Conservation (phyloP, 2,888 invertebrate species). For the Eristalis intricaria region DNA sequence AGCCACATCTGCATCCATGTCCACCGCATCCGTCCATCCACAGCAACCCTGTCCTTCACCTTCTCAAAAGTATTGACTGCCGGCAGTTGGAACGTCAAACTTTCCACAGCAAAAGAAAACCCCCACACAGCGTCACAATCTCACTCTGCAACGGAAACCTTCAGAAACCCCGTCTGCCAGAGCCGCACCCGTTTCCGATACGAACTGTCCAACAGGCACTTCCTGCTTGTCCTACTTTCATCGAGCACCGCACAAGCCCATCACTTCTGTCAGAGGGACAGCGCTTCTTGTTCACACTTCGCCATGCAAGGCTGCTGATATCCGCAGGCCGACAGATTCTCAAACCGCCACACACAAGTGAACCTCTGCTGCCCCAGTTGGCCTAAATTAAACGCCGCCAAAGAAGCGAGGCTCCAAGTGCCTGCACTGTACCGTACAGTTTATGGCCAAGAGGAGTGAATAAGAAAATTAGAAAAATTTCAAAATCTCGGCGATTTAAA, state of each 20-base stretch:
- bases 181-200: background rate
- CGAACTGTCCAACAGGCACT: background rate
- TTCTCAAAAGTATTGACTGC: background rate
- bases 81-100: background rate
- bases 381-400: background rate
- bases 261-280: background rate
- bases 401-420: background rate
- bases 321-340: background rate
- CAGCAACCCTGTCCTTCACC: background rate
- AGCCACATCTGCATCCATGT: too few species aligned
- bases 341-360: background rate
- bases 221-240: background rate
- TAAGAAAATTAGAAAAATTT: conserved; percentile 30
- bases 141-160: background rate
- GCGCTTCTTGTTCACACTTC: background rate
- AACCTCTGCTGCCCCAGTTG: background rate
- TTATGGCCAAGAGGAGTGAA: background rate
- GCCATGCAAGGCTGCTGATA: background rate
- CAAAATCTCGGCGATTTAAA: conserved; percentile 22
- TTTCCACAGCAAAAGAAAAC: background rate
- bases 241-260: background rate
- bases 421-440: background rate
- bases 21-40: too few species aligned
- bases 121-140: background rate
- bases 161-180: background rate